Base-by-base conservation (phyloP, 64 coral and sea anemone genomes). In the Montipora cactus region DNA sequence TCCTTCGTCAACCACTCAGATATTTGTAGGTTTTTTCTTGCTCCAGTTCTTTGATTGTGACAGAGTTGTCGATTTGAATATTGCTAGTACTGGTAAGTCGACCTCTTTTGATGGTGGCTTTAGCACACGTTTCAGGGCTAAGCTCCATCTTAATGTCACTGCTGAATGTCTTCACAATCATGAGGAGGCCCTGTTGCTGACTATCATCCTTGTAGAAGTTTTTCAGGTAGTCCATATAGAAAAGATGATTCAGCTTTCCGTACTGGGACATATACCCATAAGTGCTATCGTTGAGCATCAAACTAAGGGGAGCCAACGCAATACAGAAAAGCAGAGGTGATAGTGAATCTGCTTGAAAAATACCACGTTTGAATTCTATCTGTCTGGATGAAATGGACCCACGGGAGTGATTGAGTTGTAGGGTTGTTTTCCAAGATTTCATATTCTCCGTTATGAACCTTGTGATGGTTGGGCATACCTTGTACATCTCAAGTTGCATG, bases 281-380 rank as follows among this genome's bases (percentile, higher is more conserved):
- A 20, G 16, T 28, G 21, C 18, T 70, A 0, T 70, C 19, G 59
- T 87, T 87, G 7, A 87, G 66, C 2, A 71, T 2, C 2, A 16
- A 47, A 8, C 20, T 69, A 5, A 87, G 57, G 8, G 84, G 84
- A 46, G 37, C 68, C 2, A 72, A 66, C 44, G 84, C 84, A 71
- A 87, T 8, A 47, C 64, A 87, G 19, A 87, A 87, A 7, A 87
- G 22, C 7, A 73, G 84, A 47, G 84, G 67, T 47, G 84, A 87
- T 7, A 87, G 46, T 19, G 66, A 87, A 74, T 87, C 64, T 69
- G 66, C 84, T 47, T 87, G 58, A 37, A 47, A 87, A 45, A 87
- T 73, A n/a, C 84, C 84, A 71, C 84, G 8, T 48, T 87, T 71
- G 10, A 87, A 73, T 46, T 87, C 20, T 5, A 87, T 87, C 5